Conservation (phyloP, 2,797 vertebrate genomes). For the Malurus leucopterus region DNA sequence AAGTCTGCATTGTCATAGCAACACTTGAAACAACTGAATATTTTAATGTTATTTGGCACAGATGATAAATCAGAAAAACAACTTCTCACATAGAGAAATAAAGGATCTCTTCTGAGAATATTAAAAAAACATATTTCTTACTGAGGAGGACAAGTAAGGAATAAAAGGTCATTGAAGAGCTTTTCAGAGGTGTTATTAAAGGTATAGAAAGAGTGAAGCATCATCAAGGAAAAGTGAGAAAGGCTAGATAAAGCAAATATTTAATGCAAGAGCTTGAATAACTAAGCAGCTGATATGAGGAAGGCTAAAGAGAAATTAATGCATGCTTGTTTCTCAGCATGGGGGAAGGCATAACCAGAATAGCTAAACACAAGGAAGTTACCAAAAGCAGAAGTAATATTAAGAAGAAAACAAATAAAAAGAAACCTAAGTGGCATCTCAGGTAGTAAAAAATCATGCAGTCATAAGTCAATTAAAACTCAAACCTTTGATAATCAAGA, state of each 20-base stretch:
- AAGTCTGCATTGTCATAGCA: not conserved
- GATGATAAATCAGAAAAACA: not conserved
- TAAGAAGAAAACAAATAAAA: not conserved
- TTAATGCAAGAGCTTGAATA: not conserved
- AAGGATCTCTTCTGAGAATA: not conserved
- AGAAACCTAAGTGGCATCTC: not conserved
- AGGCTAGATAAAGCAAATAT: not conserved
- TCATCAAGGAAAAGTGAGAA: not conserved
- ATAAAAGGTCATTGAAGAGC: not conserved
- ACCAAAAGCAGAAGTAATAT: not conserved
- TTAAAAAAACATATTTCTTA: not conserved
- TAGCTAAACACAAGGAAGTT: not conserved
- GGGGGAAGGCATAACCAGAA: not conserved
- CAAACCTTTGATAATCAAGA: not conserved
- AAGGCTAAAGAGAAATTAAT: not conserved
- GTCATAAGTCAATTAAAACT: not conserved
- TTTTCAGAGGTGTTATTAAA: not conserved
- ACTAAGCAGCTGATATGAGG: not conserved
- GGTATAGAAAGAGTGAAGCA: not conserved
- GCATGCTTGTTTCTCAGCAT: not conserved
- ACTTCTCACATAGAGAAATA: not conserved
- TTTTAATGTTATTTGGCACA: constrained; percentile 6
- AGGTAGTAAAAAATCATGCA: not conserved
- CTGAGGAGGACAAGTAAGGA: not conserved
- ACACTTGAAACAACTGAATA: not conserved